Base-by-base conservation (phyloP, 2,888 invertebrate genomes). In the Apoderus coryli region DNA sequence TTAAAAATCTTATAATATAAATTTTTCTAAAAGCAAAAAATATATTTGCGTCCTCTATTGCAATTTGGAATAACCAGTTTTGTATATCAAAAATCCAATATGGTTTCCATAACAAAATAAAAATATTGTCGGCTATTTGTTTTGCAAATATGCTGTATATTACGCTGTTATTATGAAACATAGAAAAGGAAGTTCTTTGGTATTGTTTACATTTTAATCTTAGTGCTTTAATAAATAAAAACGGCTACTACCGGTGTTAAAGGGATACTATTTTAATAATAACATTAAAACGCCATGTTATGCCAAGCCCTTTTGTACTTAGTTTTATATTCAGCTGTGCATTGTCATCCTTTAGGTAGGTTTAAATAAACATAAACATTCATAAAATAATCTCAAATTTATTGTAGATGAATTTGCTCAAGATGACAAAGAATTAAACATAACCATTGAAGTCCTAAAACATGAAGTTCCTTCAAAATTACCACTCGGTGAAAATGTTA, bases 401-500 rank as follows among this genome's bases (percentile, higher is more conserved):
- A 28, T 41, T 44, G 25, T 34, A 48, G 48, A 49, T 40, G 47
- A 45, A 35, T 34, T 35, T 24, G 24, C 35, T 16, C 38, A 38
- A 37, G 49, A 49, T 37, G 48, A 50, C 25, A 48, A 53, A 36
- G 52, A 54, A 32, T 35, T 54, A 22, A 49, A 48, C 29, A 55
- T 56, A 34, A 53, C 53, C 25, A 54, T 56, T 29, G 48, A 56
- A 47, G 54, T 57, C 25, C 40, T 56, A 29, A 50, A 51, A 39
- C 44, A 50, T 34, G 47, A 53, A 37, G 38, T 44, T 15, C 49
- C 53, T n/a, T 41, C 40, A 25, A 44, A 48, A 34, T 45, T 58
- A 36, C 53, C 54, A 14, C 47, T 61, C 37, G 66, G 64, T 22
- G 53, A 52, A 40, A 66, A 67, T 49, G 50, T 61, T 25, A 60